phyloP scores from a whole-genome alignment of 2,888 invertebrate species.

The Synanthedon andrenaeformis region DNA sequence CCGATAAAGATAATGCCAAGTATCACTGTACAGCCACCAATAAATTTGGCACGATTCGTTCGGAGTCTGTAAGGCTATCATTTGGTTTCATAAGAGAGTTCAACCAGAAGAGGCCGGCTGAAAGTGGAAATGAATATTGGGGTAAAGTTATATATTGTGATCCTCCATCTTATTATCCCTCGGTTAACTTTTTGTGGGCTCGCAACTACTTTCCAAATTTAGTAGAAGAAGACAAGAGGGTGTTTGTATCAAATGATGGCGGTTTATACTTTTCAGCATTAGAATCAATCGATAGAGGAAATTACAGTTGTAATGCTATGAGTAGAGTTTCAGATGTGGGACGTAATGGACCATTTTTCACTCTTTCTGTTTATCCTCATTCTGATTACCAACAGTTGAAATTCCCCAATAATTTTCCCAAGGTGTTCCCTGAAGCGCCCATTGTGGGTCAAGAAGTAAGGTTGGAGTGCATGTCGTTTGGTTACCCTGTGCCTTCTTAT shows the following conservation, averaged over 20 bases:
- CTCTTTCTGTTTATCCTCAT: conserved; percentile 83
- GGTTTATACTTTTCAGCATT: conserved; percentile 94
- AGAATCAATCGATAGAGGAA: conserved; percentile 89
- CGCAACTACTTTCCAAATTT: conserved; percentile 91
- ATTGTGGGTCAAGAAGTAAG: conserved; percentile 90
- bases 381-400: conserved; percentile 91
- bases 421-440: conserved; percentile 94
- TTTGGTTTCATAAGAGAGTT: conserved; percentile 94
- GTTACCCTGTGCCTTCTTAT: conserved; percentile 93
- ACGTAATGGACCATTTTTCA: conserved; percentile 90
- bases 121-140: conserved; percentile 91
- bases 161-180: conserved; percentile 92
- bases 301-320: conserved; percentile 92
- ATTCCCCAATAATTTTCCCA: conserved; percentile 95
- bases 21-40: conserved; percentile 96
- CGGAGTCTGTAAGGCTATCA: conserved; percentile 87
- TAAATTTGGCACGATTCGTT: conserved; percentile 87
- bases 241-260: conserved; percentile 94
- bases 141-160: conserved; percentile 93
- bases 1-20: conserved; percentile 83
- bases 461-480: conserved; percentile 95
- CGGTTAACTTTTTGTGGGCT: conserved; percentile 92
- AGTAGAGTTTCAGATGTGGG: conserved; percentile 89
- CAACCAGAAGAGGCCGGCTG: conserved; percentile 85
- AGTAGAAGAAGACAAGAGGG: conserved; percentile 91